A percentile compares a stretch with the other conserved stretches of the same genome.
Conservation (phyloP, 2,797 vertebrate genomes). For the Melopsittacus undulatus region DNA sequence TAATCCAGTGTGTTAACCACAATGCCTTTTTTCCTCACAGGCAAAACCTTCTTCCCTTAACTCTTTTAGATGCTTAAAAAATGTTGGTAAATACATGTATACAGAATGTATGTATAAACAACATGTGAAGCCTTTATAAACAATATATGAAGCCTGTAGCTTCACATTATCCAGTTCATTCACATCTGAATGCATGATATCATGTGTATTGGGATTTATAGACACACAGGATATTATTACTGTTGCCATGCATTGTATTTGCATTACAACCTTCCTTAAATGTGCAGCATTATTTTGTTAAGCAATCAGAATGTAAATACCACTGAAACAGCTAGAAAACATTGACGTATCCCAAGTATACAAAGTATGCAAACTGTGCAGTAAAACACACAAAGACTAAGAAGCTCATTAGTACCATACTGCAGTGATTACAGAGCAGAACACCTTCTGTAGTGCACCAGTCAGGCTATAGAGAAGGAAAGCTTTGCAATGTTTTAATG, state of each 20-base stretch:
- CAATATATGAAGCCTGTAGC: neutral
- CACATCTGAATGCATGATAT: neutral
- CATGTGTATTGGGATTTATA: neutral
- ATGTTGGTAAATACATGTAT: neutral
- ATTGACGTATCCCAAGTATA: constrained; percentile 24
- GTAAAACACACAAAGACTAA: constrained; percentile 59
- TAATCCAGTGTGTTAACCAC: neutral
- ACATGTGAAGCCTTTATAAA: neutral
- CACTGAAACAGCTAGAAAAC: constrained; percentile 32
- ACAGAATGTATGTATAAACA: neutral
- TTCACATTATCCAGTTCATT: neutral
- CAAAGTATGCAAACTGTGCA: constrained; percentile 42
- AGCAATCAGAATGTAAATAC: constrained; percentile 47
- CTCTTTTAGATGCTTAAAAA: neutral
- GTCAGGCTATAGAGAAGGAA: neutral
- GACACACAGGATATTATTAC: neutral
- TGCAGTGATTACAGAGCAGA: constrained; percentile 56
- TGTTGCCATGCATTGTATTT: neutral
- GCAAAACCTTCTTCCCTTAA: neutral
- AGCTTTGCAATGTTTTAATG: neutral
- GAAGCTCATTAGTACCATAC: constrained; percentile 53
- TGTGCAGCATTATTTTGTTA: constrained; percentile 21
- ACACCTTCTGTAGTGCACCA: constrained; percentile 13
- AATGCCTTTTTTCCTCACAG: neutral
- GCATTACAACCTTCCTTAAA: constrained; percentile 16